Conservation (phyloP, 2,888 invertebrate species). For the Plagiodera versicolora region DNA sequence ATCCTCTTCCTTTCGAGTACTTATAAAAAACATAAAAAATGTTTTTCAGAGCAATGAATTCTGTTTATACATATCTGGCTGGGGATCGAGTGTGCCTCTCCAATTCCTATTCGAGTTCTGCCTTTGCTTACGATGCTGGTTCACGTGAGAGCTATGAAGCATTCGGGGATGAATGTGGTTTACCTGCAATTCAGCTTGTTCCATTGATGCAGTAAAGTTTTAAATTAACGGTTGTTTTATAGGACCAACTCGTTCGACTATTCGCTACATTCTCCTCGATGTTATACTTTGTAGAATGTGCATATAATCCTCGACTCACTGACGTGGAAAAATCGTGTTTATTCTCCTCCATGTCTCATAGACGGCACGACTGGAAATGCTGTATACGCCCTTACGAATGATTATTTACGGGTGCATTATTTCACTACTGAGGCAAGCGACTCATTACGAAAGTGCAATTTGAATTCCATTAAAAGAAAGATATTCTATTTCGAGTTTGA, state of each 20-base stretch:
- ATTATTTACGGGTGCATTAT: not conserved
- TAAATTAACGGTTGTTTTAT: constrained; percentile 30
- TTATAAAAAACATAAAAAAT: not conserved
- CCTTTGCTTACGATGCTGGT: constrained; percentile 9
- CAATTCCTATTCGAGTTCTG: not conserved
- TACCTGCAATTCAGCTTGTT: constrained; percentile 26
- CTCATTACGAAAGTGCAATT: not conserved
- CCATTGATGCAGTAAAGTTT: constrained; percentile 31
- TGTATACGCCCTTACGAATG: not conserved
- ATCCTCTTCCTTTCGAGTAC: not conserved
- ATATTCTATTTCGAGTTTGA: too few species aligned
- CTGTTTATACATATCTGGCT: not conserved
- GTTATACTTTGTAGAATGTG: constrained; percentile 13
- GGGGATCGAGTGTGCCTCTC: not conserved
- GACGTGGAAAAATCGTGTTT: constrained; percentile 12
- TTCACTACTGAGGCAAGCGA: not conserved
- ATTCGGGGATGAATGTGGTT: constrained; percentile 20
- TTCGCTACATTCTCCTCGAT: constrained; percentile 1
- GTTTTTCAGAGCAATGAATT: not conserved
- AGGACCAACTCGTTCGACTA: constrained; percentile 17
- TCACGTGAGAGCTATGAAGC: constrained; percentile 13
- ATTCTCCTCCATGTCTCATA: constrained; percentile 1
- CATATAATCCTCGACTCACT: constrained; percentile 7
- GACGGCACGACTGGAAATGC: not conserved
- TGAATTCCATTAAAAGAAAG: not conserved